Evolutionary conservation across 1,140 invertebrate genomes (phyloP), one percentile per base, ranked within the genome.

Genomic region (Ips nitidus): DNA sequence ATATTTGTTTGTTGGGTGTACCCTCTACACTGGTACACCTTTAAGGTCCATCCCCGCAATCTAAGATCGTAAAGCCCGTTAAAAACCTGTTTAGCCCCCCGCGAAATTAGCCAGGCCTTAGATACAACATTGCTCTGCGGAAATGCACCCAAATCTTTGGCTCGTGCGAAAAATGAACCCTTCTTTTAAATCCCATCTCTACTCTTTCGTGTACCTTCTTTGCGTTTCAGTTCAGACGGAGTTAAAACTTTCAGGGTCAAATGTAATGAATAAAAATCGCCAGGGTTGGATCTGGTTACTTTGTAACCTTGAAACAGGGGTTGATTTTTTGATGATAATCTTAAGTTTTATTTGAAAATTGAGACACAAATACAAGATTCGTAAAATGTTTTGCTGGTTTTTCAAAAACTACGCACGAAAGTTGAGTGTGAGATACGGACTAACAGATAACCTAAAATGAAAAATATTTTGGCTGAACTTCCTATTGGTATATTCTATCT

Each of bases 101-200:
- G 53, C 63, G 42, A 64, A 66, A 66, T 66, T 66, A 66, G 63
- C 63, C 53, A 5, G 52, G 63, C 52, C 63, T 56, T 66, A 55
- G 52, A 66, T 56, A 64, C 61, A 64, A 53, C 63, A 39, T 38
- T 39, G 61, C 61, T 57, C 63, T 57, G 63, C 63, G 63, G 63
- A 66, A 66, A 66, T 66, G 63, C 63, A 66, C 43, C 22, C 63
- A 55, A 39, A 66, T 66, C 63, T 66, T 41, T 66, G 63, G 63
- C 63, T 66, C 63, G 63, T 66, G 63, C 63, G 45, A 63, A 52
- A 43, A 63, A 63, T 43, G 43, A 40, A 47, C 36, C 59, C 59
- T 50, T 50, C 53, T 63, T 50, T 36, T 41, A 41, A 42, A 50
- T 45, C 40, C 56, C 45, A 47, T 62, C 59, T 38, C 41, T 59